Conservation (phyloP, 2,797 vertebrate genomes). For the Simalia tracyae region DNA sequence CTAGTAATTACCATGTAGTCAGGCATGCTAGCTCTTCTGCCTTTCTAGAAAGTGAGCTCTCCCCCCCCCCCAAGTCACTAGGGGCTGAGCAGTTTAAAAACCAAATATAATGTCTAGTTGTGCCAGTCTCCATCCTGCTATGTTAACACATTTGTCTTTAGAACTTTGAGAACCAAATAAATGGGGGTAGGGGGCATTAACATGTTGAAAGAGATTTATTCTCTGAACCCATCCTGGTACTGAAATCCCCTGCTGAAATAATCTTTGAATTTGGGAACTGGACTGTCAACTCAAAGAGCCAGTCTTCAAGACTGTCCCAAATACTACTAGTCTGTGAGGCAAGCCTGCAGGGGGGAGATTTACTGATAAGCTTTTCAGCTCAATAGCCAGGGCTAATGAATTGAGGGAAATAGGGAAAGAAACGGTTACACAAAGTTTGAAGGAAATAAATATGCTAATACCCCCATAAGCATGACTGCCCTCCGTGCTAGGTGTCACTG, state of each 20-base stretch:
- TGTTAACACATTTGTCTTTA: neutral
- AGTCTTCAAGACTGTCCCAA: neutral
- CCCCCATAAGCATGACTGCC: neutral
- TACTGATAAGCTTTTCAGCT: neutral
- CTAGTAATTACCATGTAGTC: neutral
- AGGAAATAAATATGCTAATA: neutral
- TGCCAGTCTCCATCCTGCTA: neutral
- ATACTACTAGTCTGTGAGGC: neutral
- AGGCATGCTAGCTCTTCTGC: neutral
- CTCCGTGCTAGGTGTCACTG: neutral
- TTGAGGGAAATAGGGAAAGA: neutral
- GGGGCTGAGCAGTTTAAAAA: neutral
- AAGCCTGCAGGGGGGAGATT: neutral
- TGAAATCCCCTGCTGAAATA: neutral
- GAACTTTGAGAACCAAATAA: neutral
- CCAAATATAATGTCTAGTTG: neutral
- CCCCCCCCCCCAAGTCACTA: neutral
- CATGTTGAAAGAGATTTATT: neutral
- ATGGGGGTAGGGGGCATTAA: neutral
- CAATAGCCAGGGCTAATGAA: neutral
- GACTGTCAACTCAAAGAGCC: neutral
- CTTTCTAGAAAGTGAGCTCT: neutral
- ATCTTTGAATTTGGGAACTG: neutral
- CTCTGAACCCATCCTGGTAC: neutral
- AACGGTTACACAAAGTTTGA: neutral